These are phyloP conservation scores for Dermatophagoides farinae DNA, from an alignment of 1,140 invertebrate species.

Conservation along the genomic window DNA sequence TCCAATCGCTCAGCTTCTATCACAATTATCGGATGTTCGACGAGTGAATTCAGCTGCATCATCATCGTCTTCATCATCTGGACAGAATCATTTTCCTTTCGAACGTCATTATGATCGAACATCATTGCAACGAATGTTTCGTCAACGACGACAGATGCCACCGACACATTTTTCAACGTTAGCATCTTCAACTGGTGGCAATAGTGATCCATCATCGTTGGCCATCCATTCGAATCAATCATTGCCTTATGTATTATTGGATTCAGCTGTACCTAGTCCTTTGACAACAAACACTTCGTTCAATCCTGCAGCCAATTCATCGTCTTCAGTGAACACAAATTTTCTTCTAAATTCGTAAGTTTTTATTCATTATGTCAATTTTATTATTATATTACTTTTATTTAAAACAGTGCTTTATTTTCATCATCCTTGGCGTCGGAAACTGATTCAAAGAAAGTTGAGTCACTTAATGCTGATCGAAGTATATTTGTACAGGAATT, in stretches of 20 bases:
- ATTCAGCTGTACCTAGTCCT: background rate
- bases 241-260: slow-evolving; percentile 13
- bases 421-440: slow-evolving; percentile 23
- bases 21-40: slow-evolving; percentile 70
- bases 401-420: background rate
- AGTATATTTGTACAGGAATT: slow-evolving; percentile 47
- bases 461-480: slow-evolving; percentile 38
- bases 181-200: background rate
- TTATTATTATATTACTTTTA: too few relatives aligned
- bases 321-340: background rate
- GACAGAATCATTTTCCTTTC: slow-evolving; percentile 71
- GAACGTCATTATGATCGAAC: slow-evolving; percentile 27
- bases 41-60: slow-evolving; percentile 39
- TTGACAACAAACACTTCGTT: background rate
- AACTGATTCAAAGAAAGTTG: slow-evolving; percentile 32
- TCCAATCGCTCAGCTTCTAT: slow-evolving; percentile 74
- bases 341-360: slow-evolving; percentile 15
- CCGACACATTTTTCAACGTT: background rate
- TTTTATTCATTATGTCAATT: background rate
- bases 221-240: background rate
- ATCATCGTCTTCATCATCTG: slow-evolving; percentile 56
- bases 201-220: background rate
- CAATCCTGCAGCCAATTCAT: background rate
- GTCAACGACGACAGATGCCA: background rate
- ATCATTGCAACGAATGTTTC: slow-evolving; percentile 11